Evolutionary conservation across 2,888 invertebrate species (phyloP).

Genomic region (Eilema sororculum): DNA sequence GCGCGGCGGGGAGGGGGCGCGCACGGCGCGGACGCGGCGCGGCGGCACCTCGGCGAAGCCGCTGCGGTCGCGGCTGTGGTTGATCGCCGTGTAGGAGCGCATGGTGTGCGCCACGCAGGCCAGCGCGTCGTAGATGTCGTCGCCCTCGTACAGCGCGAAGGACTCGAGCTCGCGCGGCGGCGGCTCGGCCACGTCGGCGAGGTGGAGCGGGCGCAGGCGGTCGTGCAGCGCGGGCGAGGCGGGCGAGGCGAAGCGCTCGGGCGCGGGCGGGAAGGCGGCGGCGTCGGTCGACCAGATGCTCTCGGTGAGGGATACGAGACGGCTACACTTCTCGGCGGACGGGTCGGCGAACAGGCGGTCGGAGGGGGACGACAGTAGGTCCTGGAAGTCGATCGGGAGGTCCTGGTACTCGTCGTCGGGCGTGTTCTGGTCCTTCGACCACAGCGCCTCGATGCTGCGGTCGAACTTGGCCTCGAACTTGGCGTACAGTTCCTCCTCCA

Average conservation of each 20-base stretch:
- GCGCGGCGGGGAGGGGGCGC: slow-evolving; percentile 63
- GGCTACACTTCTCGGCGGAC: slow-evolving; percentile 70
- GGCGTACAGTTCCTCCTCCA: slow-evolving; percentile 86
- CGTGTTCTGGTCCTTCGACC: slow-evolving; percentile 86
- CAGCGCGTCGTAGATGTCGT: slow-evolving; percentile 76
- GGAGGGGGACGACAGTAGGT: slow-evolving; percentile 87
- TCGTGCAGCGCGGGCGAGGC: slow-evolving; percentile 60
- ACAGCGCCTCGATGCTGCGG: slow-evolving; percentile 89
- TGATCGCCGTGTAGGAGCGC: slow-evolving; percentile 87
- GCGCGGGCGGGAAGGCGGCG: slow-evolving; percentile 57
- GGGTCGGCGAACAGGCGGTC: slow-evolving; percentile 81
- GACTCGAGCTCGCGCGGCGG: slow-evolving; percentile 61
- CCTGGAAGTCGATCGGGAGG: slow-evolving; percentile 88
- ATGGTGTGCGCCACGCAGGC: slow-evolving; percentile 73
- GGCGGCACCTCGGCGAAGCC: slow-evolving; percentile 88
- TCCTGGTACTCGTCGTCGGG: slow-evolving; percentile 87
- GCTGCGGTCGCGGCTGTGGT: slow-evolving; percentile 88
- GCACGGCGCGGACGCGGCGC: slow-evolving; percentile 88
- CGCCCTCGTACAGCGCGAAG: slow-evolving; percentile 74
- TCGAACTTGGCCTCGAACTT: slow-evolving; percentile 90
- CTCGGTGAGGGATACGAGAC: slow-evolving; percentile 68
- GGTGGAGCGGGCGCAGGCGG: slow-evolving; percentile 55
- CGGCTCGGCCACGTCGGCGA: slow-evolving; percentile 63
- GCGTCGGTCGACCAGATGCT: slow-evolving; percentile 71
- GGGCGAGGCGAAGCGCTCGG: slow-evolving; percentile 52